Evolutionary conservation across 2,113 vertebrate genomes (phyloP).

Genomic region (Malurus melanocephalus): DNA sequence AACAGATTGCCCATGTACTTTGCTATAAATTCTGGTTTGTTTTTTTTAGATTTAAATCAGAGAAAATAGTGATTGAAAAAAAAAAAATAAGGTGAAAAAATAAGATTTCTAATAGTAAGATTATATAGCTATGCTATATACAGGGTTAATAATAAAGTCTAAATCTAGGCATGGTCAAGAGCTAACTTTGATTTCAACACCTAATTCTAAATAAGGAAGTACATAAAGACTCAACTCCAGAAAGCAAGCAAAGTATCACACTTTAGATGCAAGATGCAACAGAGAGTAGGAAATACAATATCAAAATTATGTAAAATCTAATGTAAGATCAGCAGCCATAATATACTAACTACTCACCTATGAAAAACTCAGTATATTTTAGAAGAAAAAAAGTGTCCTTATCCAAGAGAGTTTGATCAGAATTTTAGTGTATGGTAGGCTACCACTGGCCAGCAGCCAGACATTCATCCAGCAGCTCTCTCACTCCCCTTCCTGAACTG

Average conservation of each 20-base stretch:
- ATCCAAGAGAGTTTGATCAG: neutral
- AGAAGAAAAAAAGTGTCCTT: neutral
- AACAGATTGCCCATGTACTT: neutral
- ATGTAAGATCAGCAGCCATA: neutral
- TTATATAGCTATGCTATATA: neutral
- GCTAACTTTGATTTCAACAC: neutral
- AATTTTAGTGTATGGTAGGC: neutral
- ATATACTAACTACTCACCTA: neutral
- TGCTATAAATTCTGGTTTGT: neutral
- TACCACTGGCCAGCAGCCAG: neutral
- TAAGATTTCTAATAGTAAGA: neutral
- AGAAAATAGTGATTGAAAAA: neutral
- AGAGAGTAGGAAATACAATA: neutral
- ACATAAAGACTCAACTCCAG: neutral
- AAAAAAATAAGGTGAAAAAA: neutral
- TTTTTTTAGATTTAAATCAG: neutral
- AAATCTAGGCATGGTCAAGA: neutral
- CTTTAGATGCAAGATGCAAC: neutral
- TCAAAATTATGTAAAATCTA: neutral
- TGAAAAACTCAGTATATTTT: neutral
- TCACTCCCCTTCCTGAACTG: neutral
- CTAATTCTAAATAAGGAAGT: neutral
- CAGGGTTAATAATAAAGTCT: neutral
- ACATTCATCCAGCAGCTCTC: fast-evolving
- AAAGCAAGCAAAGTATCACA: neutral